Evolutionary conservation across 2,113 vertebrate genomes (phyloP), one percentile per base, ranked within the genome.

Genomic region (Bostrychus sinensis): DNA sequence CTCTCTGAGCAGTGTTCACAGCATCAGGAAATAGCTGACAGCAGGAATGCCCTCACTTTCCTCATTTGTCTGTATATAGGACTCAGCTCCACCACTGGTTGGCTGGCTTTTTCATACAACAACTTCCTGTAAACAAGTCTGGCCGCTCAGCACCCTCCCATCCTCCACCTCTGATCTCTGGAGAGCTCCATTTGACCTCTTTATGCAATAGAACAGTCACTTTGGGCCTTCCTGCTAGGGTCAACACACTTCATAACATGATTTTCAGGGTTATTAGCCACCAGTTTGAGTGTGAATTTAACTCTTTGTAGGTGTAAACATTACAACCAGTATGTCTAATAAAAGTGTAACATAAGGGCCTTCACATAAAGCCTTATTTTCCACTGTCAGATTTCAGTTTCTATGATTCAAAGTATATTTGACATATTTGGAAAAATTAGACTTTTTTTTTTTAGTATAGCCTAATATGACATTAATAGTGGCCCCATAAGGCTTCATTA

Each of bases 1-100:
- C 78, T 66, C 23, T 75, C 56, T 62, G 51, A 60, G 60, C 62
- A 30, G 37, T 62, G 68, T 77, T 60, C 72, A 72, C 68, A 70
- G 81, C 72, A 69, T 91, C 89, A 93, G 93, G 91, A 93, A 93
- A 91, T 92, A 80, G 85, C 86, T 89, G 91, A 91, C 87, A 88
- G 87, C 77, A 91, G 83, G 91, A 93, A 93, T 91, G 88, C 84
- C 83, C 82, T 80, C 72, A 75, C 83, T 86, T 74, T 81, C 81
- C 75, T 88, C 83, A 81, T 89, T 75, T 80, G 79, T 87, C 82
- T 91, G 78, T 78, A 75, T 76, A 73, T 75, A 83, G 66, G 77
- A 84, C 83, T 82, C 78, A 72, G 67, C 75, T 84, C 26, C 54
- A 63, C 62, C 37, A 30, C 81, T 89, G 83, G 72, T 84, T 88